Base-by-base conservation (phyloP, 2,888 invertebrate genomes). In the Phytoseiulus persimilis region DNA sequence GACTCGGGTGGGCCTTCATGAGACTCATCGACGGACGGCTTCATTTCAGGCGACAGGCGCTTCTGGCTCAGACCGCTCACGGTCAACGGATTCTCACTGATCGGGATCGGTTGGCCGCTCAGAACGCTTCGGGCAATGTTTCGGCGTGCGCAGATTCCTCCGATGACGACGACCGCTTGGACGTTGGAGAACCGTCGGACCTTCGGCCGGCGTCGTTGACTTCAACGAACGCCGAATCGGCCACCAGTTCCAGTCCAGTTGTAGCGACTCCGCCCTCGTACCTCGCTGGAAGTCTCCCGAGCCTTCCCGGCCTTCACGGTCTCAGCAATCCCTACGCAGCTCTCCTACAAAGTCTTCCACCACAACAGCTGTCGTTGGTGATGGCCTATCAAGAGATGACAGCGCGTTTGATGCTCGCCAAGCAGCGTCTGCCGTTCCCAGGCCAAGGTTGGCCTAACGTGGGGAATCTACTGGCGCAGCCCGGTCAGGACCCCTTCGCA, bases 141-240 rank as follows among this genome's bases (percentile, higher is more conserved):
- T 87, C 87, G 45, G 87, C 87, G 32, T 87, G 87, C 87, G 87
- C 87, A 31, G 87, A 87, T 45, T 87, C 87, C 23, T 87, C 87
- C 3, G 87, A 87, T 23, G 87, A 87, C 87, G 87, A 87, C 9
- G 87, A 87, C 87, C 87, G 87, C n/a, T 45, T 87, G n/a, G 87
- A 87, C 90, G 91, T 91, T 31, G 91, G 90, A 45, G 91, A 90
- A 32, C 87, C 87, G 87, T 33, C 87, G 33, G 87, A 87, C 45
- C 32, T 87, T 33, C 87, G 87, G 31, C 87, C 87, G 33, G 87
- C 87, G 33, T 87, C 87, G 87, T 32, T 87, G 33, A 87, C 87
- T 32, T 87, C 87, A 32, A 87, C 87, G 39, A 87, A 87, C 45
- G 87, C 87, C 39, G 87, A 87, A 45, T 87, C 87, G 87, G 87